Conservation (phyloP, 1,140 invertebrate species). For the Branchinecta lindahli region DNA sequence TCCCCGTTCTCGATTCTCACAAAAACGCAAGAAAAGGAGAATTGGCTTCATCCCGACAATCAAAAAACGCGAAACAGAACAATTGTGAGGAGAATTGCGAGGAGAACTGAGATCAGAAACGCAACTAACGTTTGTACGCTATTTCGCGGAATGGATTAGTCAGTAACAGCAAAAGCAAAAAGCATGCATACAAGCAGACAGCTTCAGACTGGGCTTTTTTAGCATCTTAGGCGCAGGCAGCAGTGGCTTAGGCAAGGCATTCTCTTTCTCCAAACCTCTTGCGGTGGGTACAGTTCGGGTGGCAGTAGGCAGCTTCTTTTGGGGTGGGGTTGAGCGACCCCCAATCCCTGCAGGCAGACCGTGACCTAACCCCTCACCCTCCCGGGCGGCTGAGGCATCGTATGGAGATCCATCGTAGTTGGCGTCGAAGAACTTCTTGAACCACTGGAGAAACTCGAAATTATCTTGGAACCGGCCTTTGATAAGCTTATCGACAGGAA, state of each 20-base stretch:
- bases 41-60: too few relatives aligned
- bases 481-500: slow-evolving; percentile 91
- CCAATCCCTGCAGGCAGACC: slow-evolving; percentile 23
- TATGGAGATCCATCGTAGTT: slow-evolving; percentile 95
- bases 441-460: slow-evolving; percentile 99
- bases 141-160: too few relatives aligned
- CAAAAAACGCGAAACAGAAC: too few relatives aligned
- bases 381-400: slow-evolving; percentile 70
- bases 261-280: neutral
- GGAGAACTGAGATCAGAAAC: too few relatives aligned
- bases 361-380: slow-evolving; percentile 50
- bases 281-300: neutral
- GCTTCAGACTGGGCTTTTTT: too few relatives aligned
- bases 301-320: slow-evolving; percentile 19
- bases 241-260: neutral
- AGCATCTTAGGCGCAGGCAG: too few relatives aligned
- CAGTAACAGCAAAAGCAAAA: neutral
- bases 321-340: slow-evolving; percentile 29
- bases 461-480: slow-evolving; percentile 98
- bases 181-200: neutral
- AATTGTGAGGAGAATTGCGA: too few relatives aligned
- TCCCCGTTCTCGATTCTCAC: too few relatives aligned
- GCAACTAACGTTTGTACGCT: too few relatives aligned
- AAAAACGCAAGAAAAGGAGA: too few relatives aligned
- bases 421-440: slow-evolving; percentile 99